phyloP scores from a whole-genome alignment of 2,113 vertebrate species.

The Etia nguti region DNA sequence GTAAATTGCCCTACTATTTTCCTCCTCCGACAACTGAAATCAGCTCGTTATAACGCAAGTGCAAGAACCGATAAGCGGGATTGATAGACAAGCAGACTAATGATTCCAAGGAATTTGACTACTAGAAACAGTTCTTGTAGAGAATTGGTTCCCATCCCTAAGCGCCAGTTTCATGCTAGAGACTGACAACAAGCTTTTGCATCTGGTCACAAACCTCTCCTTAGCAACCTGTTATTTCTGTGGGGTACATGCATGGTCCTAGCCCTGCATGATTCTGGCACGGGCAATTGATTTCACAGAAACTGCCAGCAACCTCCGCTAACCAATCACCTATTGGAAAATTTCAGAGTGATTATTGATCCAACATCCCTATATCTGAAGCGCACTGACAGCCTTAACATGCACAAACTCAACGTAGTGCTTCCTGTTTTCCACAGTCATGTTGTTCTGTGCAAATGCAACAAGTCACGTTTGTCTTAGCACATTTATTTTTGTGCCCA shows the following conservation, averaged over 20 bases:
- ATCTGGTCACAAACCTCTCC: background rate
- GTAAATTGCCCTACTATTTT: background rate
- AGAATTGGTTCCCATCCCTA: background rate
- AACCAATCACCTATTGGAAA: background rate
- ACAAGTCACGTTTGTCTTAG: background rate
- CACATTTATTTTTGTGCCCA: background rate
- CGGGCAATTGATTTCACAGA: background rate
- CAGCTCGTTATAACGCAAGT: background rate
- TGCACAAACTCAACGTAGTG: background rate
- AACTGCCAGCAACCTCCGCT: background rate
- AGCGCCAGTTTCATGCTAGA: background rate
- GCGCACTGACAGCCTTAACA: background rate
- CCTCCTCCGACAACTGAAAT: background rate
- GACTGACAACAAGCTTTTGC: background rate
- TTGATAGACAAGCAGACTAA: background rate
- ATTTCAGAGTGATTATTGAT: background rate
- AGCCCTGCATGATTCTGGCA: background rate
- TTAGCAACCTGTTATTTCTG: background rate
- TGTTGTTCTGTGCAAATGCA: background rate
- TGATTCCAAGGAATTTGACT: background rate
- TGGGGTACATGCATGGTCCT: background rate
- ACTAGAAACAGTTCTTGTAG: background rate
- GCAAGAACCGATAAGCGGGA: background rate
- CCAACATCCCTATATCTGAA: background rate
- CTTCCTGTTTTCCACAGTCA: background rate